Evolutionary conservation across 2,888 invertebrate genomes (phyloP).

Genomic region (Phlogophora meticulosa): DNA sequence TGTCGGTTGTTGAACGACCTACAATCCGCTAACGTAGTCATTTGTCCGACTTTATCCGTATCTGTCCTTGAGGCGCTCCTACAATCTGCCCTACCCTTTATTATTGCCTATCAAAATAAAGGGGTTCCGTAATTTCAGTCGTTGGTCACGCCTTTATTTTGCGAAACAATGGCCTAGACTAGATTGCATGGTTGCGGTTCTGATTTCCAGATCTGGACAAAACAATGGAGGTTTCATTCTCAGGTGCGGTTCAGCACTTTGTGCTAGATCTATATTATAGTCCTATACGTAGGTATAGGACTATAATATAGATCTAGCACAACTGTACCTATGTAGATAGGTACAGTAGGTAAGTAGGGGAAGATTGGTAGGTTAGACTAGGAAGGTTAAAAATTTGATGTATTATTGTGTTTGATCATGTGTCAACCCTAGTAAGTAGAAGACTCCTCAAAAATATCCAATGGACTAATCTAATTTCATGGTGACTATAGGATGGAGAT

Average conservation of each 20-base stretch:
- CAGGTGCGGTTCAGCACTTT: constrained; percentile 20
- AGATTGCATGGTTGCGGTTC: constrained; percentile 31
- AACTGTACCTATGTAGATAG: background rate
- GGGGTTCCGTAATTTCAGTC: constrained; percentile 47
- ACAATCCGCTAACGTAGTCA: constrained; percentile 66
- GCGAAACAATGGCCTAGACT: constrained; percentile 44
- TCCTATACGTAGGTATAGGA: too few relatives aligned
- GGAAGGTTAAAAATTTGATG: too few relatives aligned
- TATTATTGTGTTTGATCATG: too few relatives aligned
- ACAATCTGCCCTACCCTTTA: constrained; percentile 64
- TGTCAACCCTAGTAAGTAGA: too few relatives aligned
- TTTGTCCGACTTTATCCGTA: constrained; percentile 57
- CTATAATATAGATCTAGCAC: too few relatives aligned
- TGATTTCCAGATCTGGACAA: constrained; percentile 36
- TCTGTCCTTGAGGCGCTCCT: constrained; percentile 64
- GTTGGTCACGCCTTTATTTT: constrained; percentile 38
- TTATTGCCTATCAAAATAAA: constrained; percentile 54
- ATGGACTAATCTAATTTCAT: constrained; percentile 16
- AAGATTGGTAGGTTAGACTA: background rate
- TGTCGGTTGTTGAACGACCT: constrained; percentile 69
- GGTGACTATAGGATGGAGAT: constrained; percentile 78
- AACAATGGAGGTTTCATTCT: constrained; percentile 48
- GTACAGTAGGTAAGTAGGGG: background rate
- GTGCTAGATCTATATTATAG: constrained; percentile 17
- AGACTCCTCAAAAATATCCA: too few relatives aligned